These are phyloP conservation scores for Cephalopachus bancanus DNA, from an alignment of 2,797 vertebrate species.

Conservation along the genomic window DNA sequence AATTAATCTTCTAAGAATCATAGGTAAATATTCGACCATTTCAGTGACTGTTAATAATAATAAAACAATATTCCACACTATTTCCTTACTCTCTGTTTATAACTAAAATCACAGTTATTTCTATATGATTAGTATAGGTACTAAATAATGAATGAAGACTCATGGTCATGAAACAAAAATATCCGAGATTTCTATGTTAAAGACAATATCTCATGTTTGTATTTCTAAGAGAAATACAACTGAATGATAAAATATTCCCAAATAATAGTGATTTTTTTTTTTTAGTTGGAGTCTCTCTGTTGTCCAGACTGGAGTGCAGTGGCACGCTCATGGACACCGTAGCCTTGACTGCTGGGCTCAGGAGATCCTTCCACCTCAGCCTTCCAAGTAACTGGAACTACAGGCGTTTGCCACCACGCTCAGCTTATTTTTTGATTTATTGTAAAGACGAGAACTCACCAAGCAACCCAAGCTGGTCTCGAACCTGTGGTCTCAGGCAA, in stretches of 20 bases:
- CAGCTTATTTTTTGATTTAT: too few relatives aligned
- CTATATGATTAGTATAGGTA: slow-evolving; percentile 52
- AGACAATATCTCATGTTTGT: neutral
- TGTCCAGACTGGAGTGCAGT: too few relatives aligned
- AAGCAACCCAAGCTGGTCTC: too few relatives aligned
- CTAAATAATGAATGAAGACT: slow-evolving; percentile 33
- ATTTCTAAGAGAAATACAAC: slow-evolving; percentile 5
- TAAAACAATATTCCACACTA: slow-evolving; percentile 31
- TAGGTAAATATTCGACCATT: slow-evolving; percentile 35
- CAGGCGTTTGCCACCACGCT: too few relatives aligned
- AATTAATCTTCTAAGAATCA: slow-evolving; percentile 62
- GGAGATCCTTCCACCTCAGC: too few relatives aligned
- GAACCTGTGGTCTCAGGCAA: too few relatives aligned
- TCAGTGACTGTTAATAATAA: slow-evolving; percentile 42
- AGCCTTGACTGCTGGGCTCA: too few relatives aligned
- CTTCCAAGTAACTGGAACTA: too few relatives aligned
- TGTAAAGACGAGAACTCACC: too few relatives aligned
- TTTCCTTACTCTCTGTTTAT: slow-evolving; percentile 50
- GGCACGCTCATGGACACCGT: too few relatives aligned
- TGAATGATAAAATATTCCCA: neutral
- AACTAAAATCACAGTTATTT: slow-evolving; percentile 19
- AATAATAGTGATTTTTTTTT: neutral
- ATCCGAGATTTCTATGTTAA: neutral
- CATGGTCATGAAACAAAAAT: neutral
- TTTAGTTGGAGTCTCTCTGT: too few relatives aligned